A percentile compares a stretch with the other conserved stretches of the same genome.
Conservation (phyloP, 2,797 vertebrate species). For the Rallus crepitans region DNA sequence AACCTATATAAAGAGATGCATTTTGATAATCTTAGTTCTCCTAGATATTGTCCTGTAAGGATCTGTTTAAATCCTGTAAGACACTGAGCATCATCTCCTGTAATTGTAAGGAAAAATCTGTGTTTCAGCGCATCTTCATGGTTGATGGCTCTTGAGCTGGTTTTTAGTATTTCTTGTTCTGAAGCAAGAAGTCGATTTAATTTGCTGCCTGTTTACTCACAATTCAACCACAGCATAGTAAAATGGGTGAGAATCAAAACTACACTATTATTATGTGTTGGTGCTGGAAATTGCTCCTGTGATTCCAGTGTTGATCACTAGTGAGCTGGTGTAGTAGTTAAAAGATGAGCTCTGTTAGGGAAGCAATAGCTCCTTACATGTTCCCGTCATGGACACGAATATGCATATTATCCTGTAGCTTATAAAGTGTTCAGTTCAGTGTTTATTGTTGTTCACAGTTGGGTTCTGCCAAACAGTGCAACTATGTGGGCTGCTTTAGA, state of each 20-base stretch:
- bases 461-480: background rate
- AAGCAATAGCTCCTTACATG: rapidly evolving
- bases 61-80: background rate
- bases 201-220: background rate
- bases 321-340: background rate
- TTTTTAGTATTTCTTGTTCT: background rate
- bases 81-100: background rate
- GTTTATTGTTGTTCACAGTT: background rate
- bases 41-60: background rate
- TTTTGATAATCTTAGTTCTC: background rate
- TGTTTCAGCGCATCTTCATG: background rate
- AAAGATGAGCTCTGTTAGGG: background rate
- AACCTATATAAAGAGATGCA: background rate
- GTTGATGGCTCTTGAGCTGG: background rate
- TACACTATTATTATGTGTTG: background rate
- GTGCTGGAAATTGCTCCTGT: background rate
- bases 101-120: background rate
- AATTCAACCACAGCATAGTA: background rate
- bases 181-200: background rate
- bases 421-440: background rate
- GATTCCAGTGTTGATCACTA: background rate
- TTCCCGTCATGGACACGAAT: background rate
- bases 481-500: background rate
- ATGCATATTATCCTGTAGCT: background rate
- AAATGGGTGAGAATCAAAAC: background rate